These are phyloP conservation scores for Branchinecta lindahli DNA, from an alignment of 1,140 invertebrate genomes.

Conservation along the genomic window DNA sequence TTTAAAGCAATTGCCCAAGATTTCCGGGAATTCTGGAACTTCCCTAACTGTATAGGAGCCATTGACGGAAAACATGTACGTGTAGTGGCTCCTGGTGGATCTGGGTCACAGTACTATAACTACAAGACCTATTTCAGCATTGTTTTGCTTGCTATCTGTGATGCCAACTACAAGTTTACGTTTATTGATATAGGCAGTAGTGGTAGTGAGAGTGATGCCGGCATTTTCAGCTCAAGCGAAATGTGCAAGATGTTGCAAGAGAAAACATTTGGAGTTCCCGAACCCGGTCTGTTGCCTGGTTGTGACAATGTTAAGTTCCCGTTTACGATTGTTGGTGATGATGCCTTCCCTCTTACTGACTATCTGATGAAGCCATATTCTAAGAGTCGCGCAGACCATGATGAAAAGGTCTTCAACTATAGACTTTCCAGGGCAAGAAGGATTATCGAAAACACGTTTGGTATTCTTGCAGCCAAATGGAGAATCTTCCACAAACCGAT, in stretches of 20 bases:
- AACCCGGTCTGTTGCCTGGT: constrained; percentile 7
- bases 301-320: not conserved
- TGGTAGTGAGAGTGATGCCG: constrained; percentile 23
- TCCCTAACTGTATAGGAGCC: too few species aligned
- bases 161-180: constrained; percentile 26
- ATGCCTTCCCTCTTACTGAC: constrained; percentile 25
- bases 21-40: too few species aligned
- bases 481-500: constrained; percentile 22
- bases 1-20: too few species aligned
- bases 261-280: constrained; percentile 9
- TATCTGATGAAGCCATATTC: constrained; percentile 25
- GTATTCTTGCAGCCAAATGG: constrained; percentile 23
- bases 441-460: constrained; percentile 27
- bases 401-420: constrained; percentile 26
- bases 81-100: not conserved
- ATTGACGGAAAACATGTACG: too few species aligned
- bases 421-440: constrained; percentile 24
- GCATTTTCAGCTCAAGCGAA: constrained; percentile 19
- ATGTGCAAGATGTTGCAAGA: constrained; percentile 5
- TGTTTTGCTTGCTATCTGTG: constrained; percentile 26
- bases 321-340: constrained; percentile 25
- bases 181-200: constrained; percentile 27
- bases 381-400: constrained; percentile 14
- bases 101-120: constrained; percentile 23
- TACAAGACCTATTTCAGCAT: constrained; percentile 26